These are phyloP conservation scores for Eristalis intricaria DNA, from an alignment of 2,888 invertebrate species.

Conservation along the genomic window DNA sequence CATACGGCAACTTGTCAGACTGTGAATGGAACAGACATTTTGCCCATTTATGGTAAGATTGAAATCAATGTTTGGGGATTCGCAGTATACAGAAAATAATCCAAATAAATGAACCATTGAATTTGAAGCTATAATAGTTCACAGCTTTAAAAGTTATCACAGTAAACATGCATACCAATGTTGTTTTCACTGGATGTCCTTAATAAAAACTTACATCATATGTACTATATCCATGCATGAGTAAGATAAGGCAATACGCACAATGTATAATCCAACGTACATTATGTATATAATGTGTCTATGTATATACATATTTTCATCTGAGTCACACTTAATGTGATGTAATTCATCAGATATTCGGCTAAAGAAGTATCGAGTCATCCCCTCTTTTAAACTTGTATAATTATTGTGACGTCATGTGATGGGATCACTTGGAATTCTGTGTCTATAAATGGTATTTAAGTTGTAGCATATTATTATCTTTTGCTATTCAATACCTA, in stretches of 20 bases:
- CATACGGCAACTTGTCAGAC: slow-evolving; percentile 46
- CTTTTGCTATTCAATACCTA: not conserved
- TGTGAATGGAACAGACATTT: slow-evolving; percentile 37
- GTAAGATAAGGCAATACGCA: no score
- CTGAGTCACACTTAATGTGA: not conserved
- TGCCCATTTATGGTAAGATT: slow-evolving; percentile 45
- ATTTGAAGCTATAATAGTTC: slow-evolving; percentile 23
- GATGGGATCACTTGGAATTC: slow-evolving; percentile 17
- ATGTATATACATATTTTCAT: not conserved
- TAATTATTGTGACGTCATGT: slow-evolving; percentile 47
- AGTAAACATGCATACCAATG: no score
- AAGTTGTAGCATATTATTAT: not conserved
- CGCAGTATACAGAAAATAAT: slow-evolving; percentile 36
- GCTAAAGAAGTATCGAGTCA: not conserved
- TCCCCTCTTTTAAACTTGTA: not conserved
- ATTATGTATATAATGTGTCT: not conserved
- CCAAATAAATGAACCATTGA: not conserved
- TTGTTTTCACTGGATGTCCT: no score
- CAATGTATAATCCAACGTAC: not conserved
- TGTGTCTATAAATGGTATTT: slow-evolving; percentile 15
- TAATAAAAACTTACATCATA: no score
- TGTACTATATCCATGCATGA: no score
- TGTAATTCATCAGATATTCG: not conserved
- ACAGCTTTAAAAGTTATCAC: not conserved
- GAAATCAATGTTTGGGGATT: slow-evolving; percentile 12